phyloP scores from a whole-genome alignment of 2,797 vertebrate genomes.

The Gymnocypris eckloni region DNA sequence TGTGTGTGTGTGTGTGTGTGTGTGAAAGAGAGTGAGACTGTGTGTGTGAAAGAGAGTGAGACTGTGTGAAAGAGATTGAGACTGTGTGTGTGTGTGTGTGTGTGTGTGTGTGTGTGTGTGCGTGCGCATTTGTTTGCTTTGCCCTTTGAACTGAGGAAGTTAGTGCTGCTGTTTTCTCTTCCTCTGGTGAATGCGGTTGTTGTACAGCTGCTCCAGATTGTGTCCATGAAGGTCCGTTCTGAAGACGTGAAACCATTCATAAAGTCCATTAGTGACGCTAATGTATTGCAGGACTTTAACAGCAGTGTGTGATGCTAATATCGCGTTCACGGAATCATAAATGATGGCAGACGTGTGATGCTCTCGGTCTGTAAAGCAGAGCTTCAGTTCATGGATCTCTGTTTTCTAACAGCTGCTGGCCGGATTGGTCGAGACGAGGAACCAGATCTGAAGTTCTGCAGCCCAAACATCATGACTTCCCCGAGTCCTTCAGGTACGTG shows the following conservation, averaged over 20 bases:
- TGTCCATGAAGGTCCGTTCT: background rate
- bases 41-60: too few relatives aligned
- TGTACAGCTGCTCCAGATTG: background rate
- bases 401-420: background rate
- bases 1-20: background rate
- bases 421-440: conserved; percentile 1
- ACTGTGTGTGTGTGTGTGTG: too few relatives aligned
- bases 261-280: background rate
- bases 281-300: background rate
- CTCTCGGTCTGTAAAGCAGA: background rate
- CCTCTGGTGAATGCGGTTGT: background rate
- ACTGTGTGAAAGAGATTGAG: too few relatives aligned
- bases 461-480: conserved; percentile 71
- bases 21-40: too few relatives aligned
- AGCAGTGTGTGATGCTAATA: background rate
- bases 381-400: background rate
- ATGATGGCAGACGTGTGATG: background rate
- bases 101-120: background rate
- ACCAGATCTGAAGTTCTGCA: background rate
- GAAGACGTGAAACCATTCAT: conserved; percentile 9
- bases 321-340: background rate
- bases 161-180: background rate
- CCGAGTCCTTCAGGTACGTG: conserved; percentile 73
- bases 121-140: background rate
- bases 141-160: background rate